Evolutionary conservation across 2,797 vertebrate genomes (phyloP), one percentile per base, ranked within the genome.

Genomic region (Acanthis flammea): DNA sequence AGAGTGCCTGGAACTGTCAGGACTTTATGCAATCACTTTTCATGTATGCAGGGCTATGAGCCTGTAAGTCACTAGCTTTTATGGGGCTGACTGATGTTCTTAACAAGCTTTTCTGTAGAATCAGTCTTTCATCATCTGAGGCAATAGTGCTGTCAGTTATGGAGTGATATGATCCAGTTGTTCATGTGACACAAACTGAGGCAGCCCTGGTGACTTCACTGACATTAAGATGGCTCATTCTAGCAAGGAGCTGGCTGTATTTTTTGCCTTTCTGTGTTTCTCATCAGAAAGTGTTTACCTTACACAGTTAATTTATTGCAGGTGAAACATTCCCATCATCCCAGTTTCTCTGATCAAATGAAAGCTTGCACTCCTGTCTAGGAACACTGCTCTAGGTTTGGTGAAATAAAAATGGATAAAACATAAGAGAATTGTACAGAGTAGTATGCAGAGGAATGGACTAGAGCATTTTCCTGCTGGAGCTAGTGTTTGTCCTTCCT

Each of bases 401-500:
- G 35, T 65, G 42, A 84, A 75, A 84, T 50, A 9, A 57, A 86
- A 92, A 50, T 76, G 30, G 6, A 67, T 76, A 54, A 84, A 66
- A 30, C 15, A 7, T 16, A 51, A 91, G 47, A 22, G n/a, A 83
- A 86, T 27, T 22, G 22, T 65, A 44, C 19, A 25, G 30, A 50
- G 45, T 13, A 50, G 14, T 57, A 2, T 51, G 31, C 2, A 39
- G 57, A 68, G 62, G 41, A 60, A 51, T 66, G 24, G 30, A 60
- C 28, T 73, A 12, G 31, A 35, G 23, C 7, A 4, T 88, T 66
- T 88, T 19, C 62, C 55, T 86, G 37, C 62, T 94, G 67, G 79
- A 94, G 31, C 37, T 80, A 3, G 8, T 65, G 27, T 83, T 78
- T 95, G 28, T 95, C 58, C 66, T 97, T 97, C 92, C 86, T 84